Percentiles rank a stretch among this genome's conserved stretches.
phyloP scores from a whole-genome alignment of 1,140 invertebrate species.

The Cephus cinctus region DNA sequence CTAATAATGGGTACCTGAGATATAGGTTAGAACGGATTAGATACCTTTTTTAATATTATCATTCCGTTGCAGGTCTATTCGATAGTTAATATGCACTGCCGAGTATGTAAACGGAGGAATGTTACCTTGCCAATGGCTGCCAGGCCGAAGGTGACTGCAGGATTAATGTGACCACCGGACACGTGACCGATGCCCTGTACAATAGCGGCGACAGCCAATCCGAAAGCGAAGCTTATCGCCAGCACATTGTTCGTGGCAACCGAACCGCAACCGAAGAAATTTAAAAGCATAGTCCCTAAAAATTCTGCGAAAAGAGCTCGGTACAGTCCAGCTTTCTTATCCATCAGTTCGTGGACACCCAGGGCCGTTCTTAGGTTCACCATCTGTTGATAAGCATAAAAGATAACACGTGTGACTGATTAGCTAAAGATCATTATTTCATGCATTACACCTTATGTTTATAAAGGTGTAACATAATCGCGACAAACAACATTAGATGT shows the following conservation, averaged over 20 bases:
- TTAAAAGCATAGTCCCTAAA: constrained; percentile 77
- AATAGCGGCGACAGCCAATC: constrained; percentile 77
- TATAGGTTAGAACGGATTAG: too few relatives aligned
- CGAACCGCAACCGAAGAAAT: constrained; percentile 82
- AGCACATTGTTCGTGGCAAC: constrained; percentile 65
- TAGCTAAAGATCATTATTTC: too few relatives aligned
- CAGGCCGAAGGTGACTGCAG: constrained; percentile 81
- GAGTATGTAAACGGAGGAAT: not conserved
- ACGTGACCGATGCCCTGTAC: constrained; percentile 83
- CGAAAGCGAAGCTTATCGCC: constrained; percentile 83
- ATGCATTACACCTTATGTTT: too few relatives aligned
- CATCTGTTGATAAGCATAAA: too few relatives aligned
- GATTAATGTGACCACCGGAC: constrained; percentile 90
- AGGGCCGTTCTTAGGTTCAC: constrained; percentile 63
- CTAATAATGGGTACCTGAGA: constrained; percentile 62
- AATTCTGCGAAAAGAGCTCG: constrained; percentile 81
- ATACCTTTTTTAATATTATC: too few relatives aligned
- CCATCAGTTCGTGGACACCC: constrained; percentile 66
- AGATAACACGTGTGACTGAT: too few relatives aligned
- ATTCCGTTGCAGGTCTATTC: too few relatives aligned
- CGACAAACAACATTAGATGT: too few relatives aligned
- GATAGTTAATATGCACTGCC: not conserved
- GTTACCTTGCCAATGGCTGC: constrained; percentile 75
- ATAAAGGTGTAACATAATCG: too few relatives aligned
- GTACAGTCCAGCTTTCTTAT: constrained; percentile 61